Base-by-base conservation (phyloP, 1,140 invertebrate genomes). In the Drosophila ercepeae region DNA sequence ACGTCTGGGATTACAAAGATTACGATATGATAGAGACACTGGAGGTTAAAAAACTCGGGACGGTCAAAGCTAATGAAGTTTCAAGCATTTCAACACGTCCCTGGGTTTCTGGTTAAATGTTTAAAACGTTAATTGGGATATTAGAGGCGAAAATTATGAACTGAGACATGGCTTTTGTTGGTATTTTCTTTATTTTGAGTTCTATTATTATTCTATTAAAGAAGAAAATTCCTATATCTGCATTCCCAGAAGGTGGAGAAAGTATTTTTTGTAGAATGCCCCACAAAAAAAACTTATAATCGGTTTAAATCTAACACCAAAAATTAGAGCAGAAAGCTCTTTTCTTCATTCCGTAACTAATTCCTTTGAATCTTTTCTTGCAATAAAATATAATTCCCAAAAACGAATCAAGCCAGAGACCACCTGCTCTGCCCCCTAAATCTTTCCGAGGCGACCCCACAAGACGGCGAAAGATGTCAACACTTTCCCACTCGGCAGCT, bases 341-440 rank as follows among this genome's bases (percentile, higher is more conserved):
- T 25, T 3, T 27, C 36, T 21, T 21, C 21, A 25, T 32, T 18
- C 60, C 63, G 46, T 65, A 52, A 67, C 60, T 19, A 67, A 67
- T 54, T 69, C 44, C 16, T n/a, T 8, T 14, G 69, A 36, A 42
- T 50, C 36, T 34, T 19, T 0, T 14, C 11, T 72, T 52, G 75
- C 68, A 77, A 78, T 72, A 78, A 78, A 81, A 72, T 58, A 75
- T 79, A 76, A 88, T 88, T 82, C 77, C 73, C 49, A 36, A 88
- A 86, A 78, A 81, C 25, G 27, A 13, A 39, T 13, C n/a, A 36
- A 52, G 32, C 7, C 27, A 44, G 58, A 32, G 49, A 55, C 42
- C 72, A 75, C 70, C 71, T 77, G 74, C 54, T 34, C 54, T 18
- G 11, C 27, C 45, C 36, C 51, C 36, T 11, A 18, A 41, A 42